phyloP scores from a whole-genome alignment of 1,140 invertebrate genomes.

The Atta texana region DNA sequence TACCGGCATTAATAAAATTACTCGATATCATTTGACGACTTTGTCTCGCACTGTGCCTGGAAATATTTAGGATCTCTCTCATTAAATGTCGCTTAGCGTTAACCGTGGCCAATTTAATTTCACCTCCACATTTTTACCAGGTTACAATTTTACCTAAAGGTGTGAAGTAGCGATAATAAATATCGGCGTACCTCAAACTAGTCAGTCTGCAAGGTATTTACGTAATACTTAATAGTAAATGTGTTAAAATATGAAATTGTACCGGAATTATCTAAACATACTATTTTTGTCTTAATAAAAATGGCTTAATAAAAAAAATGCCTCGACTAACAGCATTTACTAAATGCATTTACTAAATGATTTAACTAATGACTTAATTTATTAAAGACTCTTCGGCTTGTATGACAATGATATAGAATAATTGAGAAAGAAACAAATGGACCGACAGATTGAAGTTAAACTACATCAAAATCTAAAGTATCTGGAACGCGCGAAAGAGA shows the following conservation, averaged over 20 bases:
- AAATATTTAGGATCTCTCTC: neutral
- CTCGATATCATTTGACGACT: neutral
- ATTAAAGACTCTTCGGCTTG: neutral
- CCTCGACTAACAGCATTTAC: neutral
- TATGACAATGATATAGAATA: neutral
- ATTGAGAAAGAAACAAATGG: neutral
- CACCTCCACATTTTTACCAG: neutral
- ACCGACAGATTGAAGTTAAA: slow-evolving; percentile 24
- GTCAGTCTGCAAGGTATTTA: too few species aligned
- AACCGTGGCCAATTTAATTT: neutral
- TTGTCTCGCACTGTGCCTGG: neutral
- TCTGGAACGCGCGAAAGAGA: neutral
- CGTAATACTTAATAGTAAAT: neutral
- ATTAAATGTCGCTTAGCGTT: slow-evolving; percentile 9
- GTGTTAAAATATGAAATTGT: neutral
- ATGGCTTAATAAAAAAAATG: neutral
- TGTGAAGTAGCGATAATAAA: neutral
- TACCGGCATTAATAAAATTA: slow-evolving; percentile 40
- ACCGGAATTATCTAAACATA: neutral
- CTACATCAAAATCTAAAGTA: slow-evolving; percentile 15
- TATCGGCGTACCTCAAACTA: neutral
- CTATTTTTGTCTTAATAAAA: neutral
- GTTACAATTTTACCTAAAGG: neutral
- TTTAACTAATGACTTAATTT: neutral
- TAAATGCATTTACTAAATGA: too few species aligned